Base-by-base conservation (phyloP, 2,113 vertebrate genomes). In the Myotis davidii region DNA sequence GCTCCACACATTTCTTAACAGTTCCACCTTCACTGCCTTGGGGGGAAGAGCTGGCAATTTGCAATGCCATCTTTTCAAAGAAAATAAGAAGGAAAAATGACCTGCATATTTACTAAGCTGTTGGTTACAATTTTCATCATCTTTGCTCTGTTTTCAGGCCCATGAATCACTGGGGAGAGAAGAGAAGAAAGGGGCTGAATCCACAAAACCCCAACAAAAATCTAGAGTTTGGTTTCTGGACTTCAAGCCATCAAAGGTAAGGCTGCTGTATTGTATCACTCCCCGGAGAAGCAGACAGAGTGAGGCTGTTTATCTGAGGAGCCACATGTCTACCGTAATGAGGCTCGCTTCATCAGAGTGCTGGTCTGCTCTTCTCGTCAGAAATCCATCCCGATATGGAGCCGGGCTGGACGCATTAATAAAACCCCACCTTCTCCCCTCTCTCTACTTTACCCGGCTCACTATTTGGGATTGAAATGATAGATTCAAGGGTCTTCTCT, bases 31-130 rank as follows among this genome's bases (percentile, higher is more conserved):
- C 45, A 20, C 48, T 48, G 87, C 72, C 48, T 95, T 48, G 52
- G 50, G 50, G 25, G 91, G 82, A 88, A 21, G 56, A 90, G 78
- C 25, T 48, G 56, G 69, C 29, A 85, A 90, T 95, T 87, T 37
- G 48, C 76, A 73, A 81, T 8, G 25, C 52, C 70, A 39, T 50
- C 72, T 94, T 81, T 96, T 61, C 93, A 84, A 92, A 89, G 85
- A 54, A 78, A 95, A 73, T 39, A 70, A 42, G 65, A 91, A 95
- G 78, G 90, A 78, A 61, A 87, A 96, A 83, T 50, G 94, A 93
- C 86, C 94, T 87, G 69, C 39, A 5, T 96, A 37, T 93, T 97
- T 84, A 91, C 94, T 32, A 76, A 97, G 93, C 91, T 45, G 20
- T 67, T 90, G 59, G 83, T 91, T 95, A 91, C 52, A 74, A 90